Conservation (phyloP, 2,888 invertebrate genomes). For the Drosophila nigricruria region DNA sequence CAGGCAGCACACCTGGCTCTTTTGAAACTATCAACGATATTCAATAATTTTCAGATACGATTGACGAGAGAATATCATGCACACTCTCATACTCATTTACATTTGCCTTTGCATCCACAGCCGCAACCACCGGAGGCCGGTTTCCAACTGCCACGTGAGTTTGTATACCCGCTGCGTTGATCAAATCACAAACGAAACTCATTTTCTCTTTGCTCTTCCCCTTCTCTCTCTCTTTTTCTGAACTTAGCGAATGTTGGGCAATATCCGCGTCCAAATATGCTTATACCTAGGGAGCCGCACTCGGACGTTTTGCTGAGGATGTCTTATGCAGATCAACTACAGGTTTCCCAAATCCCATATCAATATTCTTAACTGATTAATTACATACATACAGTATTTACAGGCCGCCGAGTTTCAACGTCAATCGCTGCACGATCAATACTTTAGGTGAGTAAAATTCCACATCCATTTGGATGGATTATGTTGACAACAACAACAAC, state of each 20-base stretch:
- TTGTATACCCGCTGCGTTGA: conserved; percentile 83
- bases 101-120: conserved; percentile 95
- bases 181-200: conserved; percentile 28
- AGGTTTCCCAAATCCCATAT: conserved; percentile 83
- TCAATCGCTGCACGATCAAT: conserved; percentile 86
- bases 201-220: conserved; percentile 2
- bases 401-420: conserved; percentile 86
- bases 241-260: conserved; percentile 85
- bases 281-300: conserved; percentile 86
- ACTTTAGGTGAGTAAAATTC: conserved; percentile 84
- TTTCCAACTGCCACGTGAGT: conserved; percentile 88
- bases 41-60: conserved; percentile 89
- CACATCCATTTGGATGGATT: background rate
- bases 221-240: conserved; percentile 18
- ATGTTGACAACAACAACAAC: conserved; percentile 8
- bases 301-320: conserved; percentile 85
- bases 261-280: conserved; percentile 86
- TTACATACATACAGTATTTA: conserved; percentile 85
- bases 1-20: conserved; percentile 75
- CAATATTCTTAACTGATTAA: conserved; percentile 83
- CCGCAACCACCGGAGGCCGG: conserved; percentile 89
- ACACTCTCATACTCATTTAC: conserved; percentile 96
- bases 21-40: conserved; percentile 83
- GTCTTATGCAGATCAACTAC: conserved; percentile 86
- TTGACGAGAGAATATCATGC: conserved; percentile 98